Conservation (phyloP, 2,888 invertebrate species). For the Nemoura dubitans region DNA sequence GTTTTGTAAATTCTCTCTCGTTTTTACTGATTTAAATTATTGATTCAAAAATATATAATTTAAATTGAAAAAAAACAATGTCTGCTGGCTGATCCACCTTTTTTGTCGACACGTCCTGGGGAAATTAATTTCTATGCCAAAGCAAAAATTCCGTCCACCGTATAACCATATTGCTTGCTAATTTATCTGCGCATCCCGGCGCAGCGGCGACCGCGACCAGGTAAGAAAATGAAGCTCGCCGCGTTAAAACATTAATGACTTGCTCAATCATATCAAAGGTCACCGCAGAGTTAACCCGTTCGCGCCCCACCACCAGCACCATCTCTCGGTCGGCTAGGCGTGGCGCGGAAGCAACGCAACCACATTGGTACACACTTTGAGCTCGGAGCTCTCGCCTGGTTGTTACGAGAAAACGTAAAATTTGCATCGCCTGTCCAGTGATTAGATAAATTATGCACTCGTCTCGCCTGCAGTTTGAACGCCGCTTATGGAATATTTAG, state of each 20-base stretch:
- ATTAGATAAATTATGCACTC: background rate
- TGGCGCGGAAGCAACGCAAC: background rate
- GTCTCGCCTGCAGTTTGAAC: background rate
- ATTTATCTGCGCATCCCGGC: background rate
- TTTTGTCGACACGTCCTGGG: too few species aligned
- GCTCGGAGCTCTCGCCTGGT: background rate
- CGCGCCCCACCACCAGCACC: too few species aligned
- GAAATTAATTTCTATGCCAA: too few species aligned
- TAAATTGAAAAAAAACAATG: too few species aligned
- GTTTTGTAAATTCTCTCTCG: too few species aligned
- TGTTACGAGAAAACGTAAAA: background rate
- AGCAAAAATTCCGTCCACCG: too few species aligned
- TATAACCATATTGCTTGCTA: too few species aligned
- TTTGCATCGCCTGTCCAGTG: background rate
- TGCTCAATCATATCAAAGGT: background rate
- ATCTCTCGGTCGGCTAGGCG: too few species aligned
- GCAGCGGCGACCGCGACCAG: background rate
- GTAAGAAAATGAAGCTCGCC: background rate
- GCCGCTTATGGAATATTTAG: background rate
- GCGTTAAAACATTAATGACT: background rate
- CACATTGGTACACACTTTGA: background rate
- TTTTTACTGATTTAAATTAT: too few species aligned
- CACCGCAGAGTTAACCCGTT: background rate
- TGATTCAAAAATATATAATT: too few species aligned
- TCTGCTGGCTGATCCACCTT: too few species aligned